phyloP scores from a whole-genome alignment of 2,888 invertebrate species.

The Erebia ligea region DNA sequence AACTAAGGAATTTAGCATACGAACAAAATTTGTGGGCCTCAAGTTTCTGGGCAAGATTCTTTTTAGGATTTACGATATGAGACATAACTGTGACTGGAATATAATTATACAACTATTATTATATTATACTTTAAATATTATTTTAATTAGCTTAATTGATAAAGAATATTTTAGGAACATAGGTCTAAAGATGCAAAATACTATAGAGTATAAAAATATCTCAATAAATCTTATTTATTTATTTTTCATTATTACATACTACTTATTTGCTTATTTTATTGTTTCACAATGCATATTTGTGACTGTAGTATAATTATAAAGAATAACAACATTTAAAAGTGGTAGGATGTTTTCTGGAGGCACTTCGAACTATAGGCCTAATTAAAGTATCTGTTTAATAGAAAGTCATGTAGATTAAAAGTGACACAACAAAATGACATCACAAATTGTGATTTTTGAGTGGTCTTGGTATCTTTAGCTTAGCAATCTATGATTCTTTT shows the following conservation, averaged over 20 bases:
- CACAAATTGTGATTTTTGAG: slow-evolving; percentile 38
- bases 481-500: slow-evolving; percentile 38
- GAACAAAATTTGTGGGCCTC: slow-evolving; percentile 12
- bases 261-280: slow-evolving; percentile 28
- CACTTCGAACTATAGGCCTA: slow-evolving; percentile 31
- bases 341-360: slow-evolving; percentile 30
- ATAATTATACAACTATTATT: slow-evolving; percentile 33
- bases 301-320: slow-evolving; percentile 20
- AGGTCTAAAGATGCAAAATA: slow-evolving; percentile 37
- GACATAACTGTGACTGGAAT: slow-evolving; percentile 33
- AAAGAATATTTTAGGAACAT: slow-evolving; percentile 38
- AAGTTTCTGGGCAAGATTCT: slow-evolving; percentile 14
- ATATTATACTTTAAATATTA: slow-evolving; percentile 39
- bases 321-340: slow-evolving; percentile 10
- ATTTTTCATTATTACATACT: slow-evolving; percentile 30
- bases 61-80: slow-evolving; percentile 23
- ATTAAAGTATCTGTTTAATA: slow-evolving; percentile 17
- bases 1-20: slow-evolving; percentile 21
- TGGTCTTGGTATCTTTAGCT: slow-evolving; percentile 38
- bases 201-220: slow-evolving; percentile 35
- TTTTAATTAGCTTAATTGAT: slow-evolving; percentile 43
- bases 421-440: slow-evolving; percentile 31
- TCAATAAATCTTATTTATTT: slow-evolving; percentile 38
- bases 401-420: slow-evolving; percentile 11
- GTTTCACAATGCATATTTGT: slow-evolving; percentile 21